phyloP scores from a whole-genome alignment of 2,113 vertebrate species.

The Cariama cristata region DNA sequence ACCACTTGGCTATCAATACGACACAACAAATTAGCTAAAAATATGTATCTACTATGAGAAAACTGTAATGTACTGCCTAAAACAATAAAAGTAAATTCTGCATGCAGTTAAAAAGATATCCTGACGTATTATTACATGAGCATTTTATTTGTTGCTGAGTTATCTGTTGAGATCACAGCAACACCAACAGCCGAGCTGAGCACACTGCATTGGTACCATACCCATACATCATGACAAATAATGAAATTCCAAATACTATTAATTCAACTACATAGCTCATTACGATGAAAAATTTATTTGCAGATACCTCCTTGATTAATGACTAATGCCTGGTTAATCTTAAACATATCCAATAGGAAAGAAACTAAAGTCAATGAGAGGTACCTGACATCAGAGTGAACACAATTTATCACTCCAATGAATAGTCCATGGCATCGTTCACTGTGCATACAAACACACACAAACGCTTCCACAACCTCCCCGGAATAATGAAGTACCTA shows the following conservation, averaged over 20 bases:
- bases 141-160: not conserved
- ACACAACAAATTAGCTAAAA: not conserved
- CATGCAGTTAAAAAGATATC: not conserved
- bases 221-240: slow-evolving; percentile 60
- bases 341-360: slow-evolving; percentile 61
- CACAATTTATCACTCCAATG: slow-evolving; percentile 59
- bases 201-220: not conserved
- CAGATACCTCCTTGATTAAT: slow-evolving; percentile 72
- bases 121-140: not conserved
- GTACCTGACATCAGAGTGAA: slow-evolving; percentile 46
- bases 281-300: slow-evolving; percentile 75
- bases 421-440: slow-evolving; percentile 40
- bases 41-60: not conserved
- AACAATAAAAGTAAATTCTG: not conserved
- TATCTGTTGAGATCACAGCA: not conserved
- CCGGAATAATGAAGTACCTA: slow-evolving; percentile 39
- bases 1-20: not conserved
- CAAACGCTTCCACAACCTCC: slow-evolving; percentile 29
- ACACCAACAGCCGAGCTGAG: slow-evolving; percentile 13
- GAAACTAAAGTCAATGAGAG: slow-evolving; percentile 60
- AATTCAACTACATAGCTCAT: slow-evolving; percentile 70
- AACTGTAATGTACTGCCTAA: not conserved
- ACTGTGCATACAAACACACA: slow-evolving; percentile 24
- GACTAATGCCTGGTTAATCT: slow-evolving; percentile 73
- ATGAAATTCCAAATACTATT: slow-evolving; percentile 49